phyloP scores from a whole-genome alignment of 2,113 vertebrate species.

The Triplophysa tibetana region DNA sequence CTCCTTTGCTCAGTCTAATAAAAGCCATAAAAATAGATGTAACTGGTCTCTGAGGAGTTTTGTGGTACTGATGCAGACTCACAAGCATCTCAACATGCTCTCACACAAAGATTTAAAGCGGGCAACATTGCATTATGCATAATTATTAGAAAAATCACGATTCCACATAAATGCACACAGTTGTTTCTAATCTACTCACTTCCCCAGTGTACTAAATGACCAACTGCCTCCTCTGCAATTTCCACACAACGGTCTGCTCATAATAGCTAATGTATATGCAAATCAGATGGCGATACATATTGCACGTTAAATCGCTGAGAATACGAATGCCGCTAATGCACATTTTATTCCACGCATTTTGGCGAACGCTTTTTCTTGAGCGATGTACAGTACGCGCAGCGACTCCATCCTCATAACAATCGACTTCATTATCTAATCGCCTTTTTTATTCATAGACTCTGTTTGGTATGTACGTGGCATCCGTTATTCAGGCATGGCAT shows the following conservation, averaged over 20 bases:
- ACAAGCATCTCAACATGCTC: constrained; percentile 1
- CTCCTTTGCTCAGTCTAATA: no score
- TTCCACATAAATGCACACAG: constrained; percentile 15
- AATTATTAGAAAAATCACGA: neutral
- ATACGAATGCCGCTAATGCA: constrained; percentile 67
- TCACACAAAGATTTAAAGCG: constrained; percentile 5
- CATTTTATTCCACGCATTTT: constrained; percentile 58
- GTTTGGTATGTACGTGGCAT: constrained; percentile 59
- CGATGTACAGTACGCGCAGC: constrained; percentile 47
- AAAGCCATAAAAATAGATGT: no score
- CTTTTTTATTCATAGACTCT: constrained; percentile 57
- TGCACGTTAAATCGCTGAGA: constrained; percentile 63
- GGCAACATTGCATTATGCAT: neutral
- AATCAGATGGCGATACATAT: constrained; percentile 66
- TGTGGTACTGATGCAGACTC: neutral
- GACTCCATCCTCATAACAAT: constrained; percentile 58
- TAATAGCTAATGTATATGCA: constrained; percentile 63
- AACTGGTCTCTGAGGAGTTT: neutral
- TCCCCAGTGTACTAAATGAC: neutral
- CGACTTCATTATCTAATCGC: constrained; percentile 70
- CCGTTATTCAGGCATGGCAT: constrained; percentile 67
- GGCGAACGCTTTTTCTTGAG: constrained; percentile 41
- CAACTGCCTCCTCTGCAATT: constrained; percentile 20
- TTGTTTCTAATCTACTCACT: constrained; percentile 17
- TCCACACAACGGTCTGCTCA: constrained; percentile 36